Conservation (phyloP, 1,140 invertebrate genomes). For the Druon quercuslanigerum region DNA sequence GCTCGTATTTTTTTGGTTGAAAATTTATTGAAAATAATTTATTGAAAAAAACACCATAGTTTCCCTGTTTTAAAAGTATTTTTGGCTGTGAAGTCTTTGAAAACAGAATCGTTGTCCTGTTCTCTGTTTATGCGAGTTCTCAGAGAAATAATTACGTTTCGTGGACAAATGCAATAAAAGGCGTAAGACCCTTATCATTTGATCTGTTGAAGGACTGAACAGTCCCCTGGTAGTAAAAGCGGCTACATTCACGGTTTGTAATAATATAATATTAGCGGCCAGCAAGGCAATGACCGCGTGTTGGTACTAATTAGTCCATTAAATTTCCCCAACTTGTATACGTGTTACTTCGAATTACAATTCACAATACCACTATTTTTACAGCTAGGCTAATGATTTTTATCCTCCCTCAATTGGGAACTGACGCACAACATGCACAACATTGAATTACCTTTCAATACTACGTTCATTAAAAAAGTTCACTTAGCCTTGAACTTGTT, state of each 20-base stretch:
- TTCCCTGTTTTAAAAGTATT: too few relatives aligned
- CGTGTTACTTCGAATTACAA: background rate
- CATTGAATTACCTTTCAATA: too few relatives aligned
- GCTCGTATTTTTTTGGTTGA: too few relatives aligned
- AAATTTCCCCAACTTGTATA: background rate
- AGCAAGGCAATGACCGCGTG: slow-evolving; percentile 17
- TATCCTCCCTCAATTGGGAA: too few relatives aligned
- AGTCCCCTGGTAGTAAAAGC: slow-evolving; percentile 1
- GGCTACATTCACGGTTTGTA: slow-evolving; percentile 7
- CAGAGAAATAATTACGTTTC: slow-evolving; percentile 12
- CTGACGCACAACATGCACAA: too few relatives aligned
- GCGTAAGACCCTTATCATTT: slow-evolving; percentile 11
- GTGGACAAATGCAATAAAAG: slow-evolving; percentile 28
- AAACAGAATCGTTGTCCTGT: background rate
- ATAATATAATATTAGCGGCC: slow-evolving; percentile 19
- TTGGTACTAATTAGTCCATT: slow-evolving; percentile 8
- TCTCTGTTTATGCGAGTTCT: background rate
- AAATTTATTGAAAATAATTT: too few relatives aligned
- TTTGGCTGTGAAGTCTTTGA: too few relatives aligned
- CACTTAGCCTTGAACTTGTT: too few relatives aligned
- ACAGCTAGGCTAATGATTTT: too few relatives aligned
- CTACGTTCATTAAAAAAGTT: too few relatives aligned
- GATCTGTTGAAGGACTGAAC: slow-evolving; percentile 5
- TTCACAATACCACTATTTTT: too few relatives aligned
- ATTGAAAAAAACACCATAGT: too few relatives aligned